Conservation (phyloP, 2,797 vertebrate species). For the Poeciliopsis turneri region DNA sequence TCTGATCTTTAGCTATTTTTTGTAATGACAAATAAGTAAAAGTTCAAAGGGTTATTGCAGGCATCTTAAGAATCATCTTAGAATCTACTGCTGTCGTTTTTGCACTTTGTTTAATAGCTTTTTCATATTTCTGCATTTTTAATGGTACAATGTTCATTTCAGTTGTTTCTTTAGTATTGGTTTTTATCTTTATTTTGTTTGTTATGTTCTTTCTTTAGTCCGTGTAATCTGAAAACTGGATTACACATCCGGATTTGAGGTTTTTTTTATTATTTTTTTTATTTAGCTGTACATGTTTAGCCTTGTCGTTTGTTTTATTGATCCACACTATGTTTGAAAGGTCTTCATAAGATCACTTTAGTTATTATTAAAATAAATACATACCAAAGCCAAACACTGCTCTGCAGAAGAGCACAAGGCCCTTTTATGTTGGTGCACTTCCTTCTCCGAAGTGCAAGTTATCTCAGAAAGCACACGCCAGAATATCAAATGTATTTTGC, state of each 20-base stretch:
- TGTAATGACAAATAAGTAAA: too few relatives aligned
- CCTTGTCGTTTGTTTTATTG: neutral
- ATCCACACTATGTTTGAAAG: neutral
- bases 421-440: neutral
- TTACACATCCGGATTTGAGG: neutral
- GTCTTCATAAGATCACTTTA: neutral
- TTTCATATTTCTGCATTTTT: too few relatives aligned
- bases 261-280: neutral
- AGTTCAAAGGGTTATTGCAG: too few relatives aligned
- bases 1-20: too few relatives aligned
- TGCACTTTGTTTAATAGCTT: too few relatives aligned
- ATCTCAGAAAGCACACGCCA: constrained; percentile 12
- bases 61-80: too few relatives aligned
- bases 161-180: too few relatives aligned
- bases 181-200: too few relatives aligned
- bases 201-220: too few relatives aligned
- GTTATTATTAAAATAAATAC: neutral
- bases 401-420: neutral
- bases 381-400: neutral
- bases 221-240: too few relatives aligned
- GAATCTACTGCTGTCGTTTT: too few relatives aligned
- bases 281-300: neutral
- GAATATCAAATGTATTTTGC: neutral
- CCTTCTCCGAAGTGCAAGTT: neutral
- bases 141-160: too few relatives aligned